These are phyloP conservation scores for Microcebus ravelobensis DNA, from an alignment of 2,113 vertebrate genomes.

Conservation along the genomic window DNA sequence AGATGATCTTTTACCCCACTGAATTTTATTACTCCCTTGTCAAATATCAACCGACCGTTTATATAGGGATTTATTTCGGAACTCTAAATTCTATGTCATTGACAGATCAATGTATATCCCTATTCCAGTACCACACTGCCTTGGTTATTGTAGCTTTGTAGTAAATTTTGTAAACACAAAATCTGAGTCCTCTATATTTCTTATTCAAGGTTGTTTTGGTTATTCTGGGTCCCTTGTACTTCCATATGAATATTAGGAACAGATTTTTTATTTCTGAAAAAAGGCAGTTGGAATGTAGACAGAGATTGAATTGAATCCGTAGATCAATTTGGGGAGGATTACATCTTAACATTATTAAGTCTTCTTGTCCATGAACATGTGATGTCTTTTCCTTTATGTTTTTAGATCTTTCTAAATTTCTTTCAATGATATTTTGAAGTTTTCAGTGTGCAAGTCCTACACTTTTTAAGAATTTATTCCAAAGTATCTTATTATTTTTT, in stretches of 20 bases:
- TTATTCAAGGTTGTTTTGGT: not conserved
- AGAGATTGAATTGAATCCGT: not conserved
- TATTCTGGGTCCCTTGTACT: not conserved
- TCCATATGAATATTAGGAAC: not conserved
- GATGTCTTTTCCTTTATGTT: not conserved
- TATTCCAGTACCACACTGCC: not conserved
- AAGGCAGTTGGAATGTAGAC: not conserved
- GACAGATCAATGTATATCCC: not conserved
- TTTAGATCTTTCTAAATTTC: not conserved
- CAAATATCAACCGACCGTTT: not conserved
- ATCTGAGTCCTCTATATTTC: not conserved
- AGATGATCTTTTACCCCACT: not conserved
- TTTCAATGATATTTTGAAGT: not conserved
- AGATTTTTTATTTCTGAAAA: not conserved
- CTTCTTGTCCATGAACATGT: not conserved
- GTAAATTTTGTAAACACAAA: not conserved
- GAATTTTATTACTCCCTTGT: not conserved
- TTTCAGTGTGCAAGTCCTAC: not conserved
- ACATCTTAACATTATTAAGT: not conserved
- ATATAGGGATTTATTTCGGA: not conserved
- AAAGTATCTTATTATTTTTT: not conserved
- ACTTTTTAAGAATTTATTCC: not conserved
- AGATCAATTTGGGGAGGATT: not conserved
- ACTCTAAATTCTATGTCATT: not conserved
- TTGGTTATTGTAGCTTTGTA: not conserved